These are phyloP conservation scores for Danio jaintianensis DNA, from an alignment of 2,797 vertebrate species.

Conservation along the genomic window DNA sequence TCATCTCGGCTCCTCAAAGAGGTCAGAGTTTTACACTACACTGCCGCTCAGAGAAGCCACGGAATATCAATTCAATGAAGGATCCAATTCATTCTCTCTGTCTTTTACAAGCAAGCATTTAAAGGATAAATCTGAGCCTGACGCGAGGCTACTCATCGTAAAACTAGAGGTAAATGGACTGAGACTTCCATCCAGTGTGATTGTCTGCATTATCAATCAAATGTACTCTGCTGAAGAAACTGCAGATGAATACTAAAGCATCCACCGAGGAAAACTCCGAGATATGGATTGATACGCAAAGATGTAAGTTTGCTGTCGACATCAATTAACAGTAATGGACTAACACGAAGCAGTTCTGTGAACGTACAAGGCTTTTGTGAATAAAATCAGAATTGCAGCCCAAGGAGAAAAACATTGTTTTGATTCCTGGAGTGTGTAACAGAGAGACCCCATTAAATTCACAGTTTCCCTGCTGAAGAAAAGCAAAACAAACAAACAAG, in stretches of 20 bases:
- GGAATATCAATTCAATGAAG: constrained; percentile 48
- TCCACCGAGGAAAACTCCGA: constrained; percentile 30
- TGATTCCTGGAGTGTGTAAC: background rate
- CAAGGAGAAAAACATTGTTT: background rate
- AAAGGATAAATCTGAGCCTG: constrained; percentile 54
- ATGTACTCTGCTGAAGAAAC: constrained; percentile 38
- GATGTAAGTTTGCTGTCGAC: constrained; percentile 33
- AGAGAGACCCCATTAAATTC: background rate
- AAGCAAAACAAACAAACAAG: background rate
- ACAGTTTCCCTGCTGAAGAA: background rate
- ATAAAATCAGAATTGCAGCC: background rate
- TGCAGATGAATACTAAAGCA: constrained; percentile 51
- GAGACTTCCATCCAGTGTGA: constrained; percentile 57
- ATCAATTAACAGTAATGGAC: constrained; percentile 33
- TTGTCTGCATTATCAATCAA: constrained; percentile 64
- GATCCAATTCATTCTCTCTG: constrained; percentile 31
- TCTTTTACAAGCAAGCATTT: constrained; percentile 52
- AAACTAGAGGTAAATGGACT: constrained; percentile 60
- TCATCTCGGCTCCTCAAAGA: constrained; percentile 30
- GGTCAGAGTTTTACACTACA: constrained; percentile 31
- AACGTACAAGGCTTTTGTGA: constrained; percentile 1
- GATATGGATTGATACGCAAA: constrained; percentile 38
- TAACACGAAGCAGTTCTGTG: constrained; percentile 15
- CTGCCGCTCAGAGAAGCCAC: background rate
- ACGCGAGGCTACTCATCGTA: constrained; percentile 44